Percentiles rank a stretch among this genome's conserved stretches.
Conservation (phyloP, 2,888 invertebrate species). For the Conops quadrifasciatus region DNA sequence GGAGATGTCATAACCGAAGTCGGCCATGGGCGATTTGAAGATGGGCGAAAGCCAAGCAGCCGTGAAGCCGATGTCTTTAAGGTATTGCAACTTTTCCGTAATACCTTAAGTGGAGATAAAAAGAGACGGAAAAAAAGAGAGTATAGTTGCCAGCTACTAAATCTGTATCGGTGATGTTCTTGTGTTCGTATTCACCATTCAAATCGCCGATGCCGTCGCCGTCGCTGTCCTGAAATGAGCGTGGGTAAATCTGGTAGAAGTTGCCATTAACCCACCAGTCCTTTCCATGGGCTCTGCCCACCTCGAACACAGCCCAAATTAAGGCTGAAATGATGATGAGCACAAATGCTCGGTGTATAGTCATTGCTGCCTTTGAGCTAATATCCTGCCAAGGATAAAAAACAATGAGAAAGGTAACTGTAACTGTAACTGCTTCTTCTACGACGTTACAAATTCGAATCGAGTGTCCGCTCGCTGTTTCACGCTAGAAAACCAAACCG, state of each 20-base stretch:
- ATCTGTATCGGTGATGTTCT: not conserved
- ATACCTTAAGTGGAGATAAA: slow-evolving; percentile 66
- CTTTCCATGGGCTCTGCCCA: slow-evolving; percentile 33
- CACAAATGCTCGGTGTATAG: not conserved
- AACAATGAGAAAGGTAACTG: not conserved
- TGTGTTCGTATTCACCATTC: slow-evolving; percentile 66
- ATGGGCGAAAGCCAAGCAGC: slow-evolving; percentile 80
- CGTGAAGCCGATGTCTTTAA: slow-evolving; percentile 74
- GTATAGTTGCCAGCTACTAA: not conserved
- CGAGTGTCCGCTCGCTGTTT: no score
- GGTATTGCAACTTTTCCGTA: slow-evolving; percentile 70
- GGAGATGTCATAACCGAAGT: slow-evolving; percentile 82
- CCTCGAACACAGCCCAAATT: slow-evolving; percentile 10
- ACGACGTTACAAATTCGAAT: no score
- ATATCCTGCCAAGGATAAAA: slow-evolving; percentile 10
- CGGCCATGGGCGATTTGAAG: slow-evolving; percentile 78
- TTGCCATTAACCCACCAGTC: slow-evolving; percentile 63
- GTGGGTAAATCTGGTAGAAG: slow-evolving; percentile 82
- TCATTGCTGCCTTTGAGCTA: not conserved
- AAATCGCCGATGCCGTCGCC: slow-evolving; percentile 77
- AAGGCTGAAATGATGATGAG: not conserved
- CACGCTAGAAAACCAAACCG: not conserved
- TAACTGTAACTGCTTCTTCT: not conserved
- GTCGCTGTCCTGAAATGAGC: slow-evolving; percentile 81
- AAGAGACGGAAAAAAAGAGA: not conserved